Evolutionary conservation across 2,888 invertebrate species (phyloP), one percentile per base, ranked within the genome.

Genomic region (Autographa pulchrina): DNA sequence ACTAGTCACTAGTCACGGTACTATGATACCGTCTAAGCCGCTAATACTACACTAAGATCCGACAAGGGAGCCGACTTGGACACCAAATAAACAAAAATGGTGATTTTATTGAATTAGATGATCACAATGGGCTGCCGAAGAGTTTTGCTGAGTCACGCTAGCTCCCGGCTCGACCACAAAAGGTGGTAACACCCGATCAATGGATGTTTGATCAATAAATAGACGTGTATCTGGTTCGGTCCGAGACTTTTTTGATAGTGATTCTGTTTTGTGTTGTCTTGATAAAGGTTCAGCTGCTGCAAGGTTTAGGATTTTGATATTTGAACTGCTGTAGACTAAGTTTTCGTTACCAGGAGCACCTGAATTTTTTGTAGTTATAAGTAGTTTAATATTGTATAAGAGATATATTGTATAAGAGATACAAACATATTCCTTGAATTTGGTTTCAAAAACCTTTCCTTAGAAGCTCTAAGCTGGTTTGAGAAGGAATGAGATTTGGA

Each of bases 41-140:
- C 90, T 92, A 91, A 92, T 92, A 89, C 93, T 86, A 90, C 90
- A 91, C 87, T 91, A 88, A 91, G 90, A 84, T 86, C 91, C 92
- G 91, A 92, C 93, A 94, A 94, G 93, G 92, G 91, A 91, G 90
- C 93, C 93, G 92, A 90, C 91, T 77, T 73, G 78, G 65, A 74
- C 72, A 84, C 69, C 84, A 93, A 94, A 94, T 92, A 95, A 94
- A 95, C 94, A 93, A 94, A 93, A 94, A 94, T 95, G 92, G 92
- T 93, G 94, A 94, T 95, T 94, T 95, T 94, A 96, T 96, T 96
- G 95, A 96, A 95, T 96, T 96, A 96, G 93, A 90, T 88, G 94
- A 92, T 93, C 94, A 95, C 95, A 95, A 94, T 95, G 90, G 90
- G 90, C 89, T 88, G 85, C 85, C 90, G 88, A 86, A 86, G 81